Conservation (phyloP, 2,888 invertebrate genomes). For the Nephrotoma appendiculata region DNA sequence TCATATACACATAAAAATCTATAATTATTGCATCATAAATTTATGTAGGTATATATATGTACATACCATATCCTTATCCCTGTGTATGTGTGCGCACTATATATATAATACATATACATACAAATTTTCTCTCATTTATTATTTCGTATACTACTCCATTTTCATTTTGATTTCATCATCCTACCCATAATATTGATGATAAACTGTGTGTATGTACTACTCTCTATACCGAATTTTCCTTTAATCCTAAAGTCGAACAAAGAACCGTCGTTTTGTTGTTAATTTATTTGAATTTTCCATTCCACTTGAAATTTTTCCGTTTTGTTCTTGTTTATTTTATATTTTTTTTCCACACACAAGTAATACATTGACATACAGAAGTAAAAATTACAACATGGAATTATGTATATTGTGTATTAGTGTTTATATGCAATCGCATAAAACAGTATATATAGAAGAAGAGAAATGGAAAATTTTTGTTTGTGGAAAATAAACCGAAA, state of each 20-base stretch:
- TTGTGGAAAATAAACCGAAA: background rate
- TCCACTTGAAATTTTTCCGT: background rate
- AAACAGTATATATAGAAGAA: too few species aligned
- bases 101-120: background rate
- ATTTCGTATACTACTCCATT: background rate
- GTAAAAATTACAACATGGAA: background rate
- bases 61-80: background rate
- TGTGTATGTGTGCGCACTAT: background rate
- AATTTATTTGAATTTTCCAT: background rate
- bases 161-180: background rate
- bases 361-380: background rate
- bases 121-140: background rate
- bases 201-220: background rate
- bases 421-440: background rate
- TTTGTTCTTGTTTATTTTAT: background rate
- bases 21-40: background rate
- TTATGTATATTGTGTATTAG: background rate
- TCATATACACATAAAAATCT: background rate
- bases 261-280: background rate
- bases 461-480: background rate
- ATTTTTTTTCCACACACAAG: background rate
- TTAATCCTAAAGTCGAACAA: background rate
- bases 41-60: background rate
- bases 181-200: background rate
- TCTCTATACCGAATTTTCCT: background rate